Conservation (phyloP, 2,888 invertebrate species). For the Eulithis prunata region DNA sequence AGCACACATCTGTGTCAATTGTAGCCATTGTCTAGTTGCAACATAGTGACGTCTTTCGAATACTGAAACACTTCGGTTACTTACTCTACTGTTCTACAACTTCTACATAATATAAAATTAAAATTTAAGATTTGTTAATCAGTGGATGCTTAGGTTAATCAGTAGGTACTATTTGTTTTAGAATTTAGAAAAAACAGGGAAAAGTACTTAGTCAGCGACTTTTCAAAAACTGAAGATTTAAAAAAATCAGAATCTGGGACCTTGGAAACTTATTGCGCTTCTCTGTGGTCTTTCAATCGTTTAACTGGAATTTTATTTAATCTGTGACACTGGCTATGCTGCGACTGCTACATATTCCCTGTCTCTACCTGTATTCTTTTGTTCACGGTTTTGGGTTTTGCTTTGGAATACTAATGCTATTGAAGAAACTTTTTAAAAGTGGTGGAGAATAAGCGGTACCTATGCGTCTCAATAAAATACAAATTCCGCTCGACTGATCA, state of each 20-base stretch:
- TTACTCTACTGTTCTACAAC: not conserved
- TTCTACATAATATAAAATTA: too few species aligned
- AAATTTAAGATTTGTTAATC: too few species aligned
- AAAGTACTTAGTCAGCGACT: too few species aligned
- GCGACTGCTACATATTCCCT: slow-evolving; percentile 10
- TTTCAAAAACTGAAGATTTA: too few species aligned
- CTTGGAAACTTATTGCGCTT: not conserved
- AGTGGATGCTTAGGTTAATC: too few species aligned
- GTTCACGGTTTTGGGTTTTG: slow-evolving; percentile 5
- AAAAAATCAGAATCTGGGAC: too few species aligned
- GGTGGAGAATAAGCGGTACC: too few species aligned
- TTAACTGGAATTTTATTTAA: too few species aligned
- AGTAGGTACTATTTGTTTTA: too few species aligned
- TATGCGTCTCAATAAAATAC: too few species aligned
- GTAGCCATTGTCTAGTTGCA: slow-evolving; percentile 37
- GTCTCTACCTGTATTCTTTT: slow-evolving; percentile 25
- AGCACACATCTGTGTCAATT: slow-evolving; percentile 44
- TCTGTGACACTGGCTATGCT: not conserved
- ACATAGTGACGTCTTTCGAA: slow-evolving; percentile 30
- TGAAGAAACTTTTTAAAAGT: not conserved
- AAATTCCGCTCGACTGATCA: too few species aligned
- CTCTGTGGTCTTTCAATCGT: not conserved
- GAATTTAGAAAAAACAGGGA: too few species aligned
- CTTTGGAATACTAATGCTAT: slow-evolving; percentile 5
- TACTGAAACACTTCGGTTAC: slow-evolving; percentile 6